Conservation (phyloP, 2,888 invertebrate species). For the Strigamia transsilvanica region DNA sequence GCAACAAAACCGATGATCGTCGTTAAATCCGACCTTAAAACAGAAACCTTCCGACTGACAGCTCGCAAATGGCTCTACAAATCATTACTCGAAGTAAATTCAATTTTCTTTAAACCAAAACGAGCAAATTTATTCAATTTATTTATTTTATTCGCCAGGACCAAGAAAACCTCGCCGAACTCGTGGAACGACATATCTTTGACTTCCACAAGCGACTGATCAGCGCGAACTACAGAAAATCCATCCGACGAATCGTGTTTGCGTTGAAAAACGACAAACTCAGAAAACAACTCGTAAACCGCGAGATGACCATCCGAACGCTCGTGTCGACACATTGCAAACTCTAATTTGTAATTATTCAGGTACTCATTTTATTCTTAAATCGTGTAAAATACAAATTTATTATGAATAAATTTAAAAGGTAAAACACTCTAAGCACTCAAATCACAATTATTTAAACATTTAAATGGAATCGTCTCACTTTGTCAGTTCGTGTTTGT, state of each 20-base stretch:
- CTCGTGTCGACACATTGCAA: not conserved
- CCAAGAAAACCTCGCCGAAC: not conserved
- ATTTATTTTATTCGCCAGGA: not conserved
- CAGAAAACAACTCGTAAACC: not conserved
- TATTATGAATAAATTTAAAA: slow-evolving; percentile 56
- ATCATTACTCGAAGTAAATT: not conserved
- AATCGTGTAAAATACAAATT: slow-evolving; percentile 56
- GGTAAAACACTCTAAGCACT: not conserved
- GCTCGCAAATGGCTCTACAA: not conserved
- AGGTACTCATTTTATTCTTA: not conserved
- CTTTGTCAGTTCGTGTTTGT: too few species aligned
- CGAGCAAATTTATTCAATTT: too few species aligned
- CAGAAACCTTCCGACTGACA: not conserved
- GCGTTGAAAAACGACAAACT: slow-evolving; percentile 28
- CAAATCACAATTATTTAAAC: not conserved
- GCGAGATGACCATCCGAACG: not conserved
- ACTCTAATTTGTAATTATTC: not conserved
- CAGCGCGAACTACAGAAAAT: not conserved
- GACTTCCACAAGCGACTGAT: not conserved
- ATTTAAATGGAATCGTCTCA: not conserved
- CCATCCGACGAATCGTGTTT: not conserved
- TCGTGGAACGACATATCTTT: not conserved
- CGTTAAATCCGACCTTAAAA: slow-evolving; percentile 31
- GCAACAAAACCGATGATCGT: not conserved
- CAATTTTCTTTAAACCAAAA: too few species aligned